A percentile compares a stretch with the other conserved stretches of the same genome.
These are phyloP conservation scores for Chauna torquata DNA, from an alignment of 2,113 vertebrate species.

Conservation along the genomic window DNA sequence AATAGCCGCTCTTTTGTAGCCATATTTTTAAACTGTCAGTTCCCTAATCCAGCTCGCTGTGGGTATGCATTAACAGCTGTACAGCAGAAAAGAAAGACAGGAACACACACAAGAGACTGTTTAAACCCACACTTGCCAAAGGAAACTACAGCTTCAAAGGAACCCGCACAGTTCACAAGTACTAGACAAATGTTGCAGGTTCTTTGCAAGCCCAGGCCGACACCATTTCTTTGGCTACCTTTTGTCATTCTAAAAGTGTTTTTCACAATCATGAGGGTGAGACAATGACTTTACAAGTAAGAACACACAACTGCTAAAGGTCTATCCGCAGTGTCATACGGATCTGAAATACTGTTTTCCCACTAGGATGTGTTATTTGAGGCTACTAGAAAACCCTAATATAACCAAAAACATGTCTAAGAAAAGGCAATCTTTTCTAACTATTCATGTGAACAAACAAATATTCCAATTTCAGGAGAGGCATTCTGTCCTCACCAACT, in stretches of 20 bases:
- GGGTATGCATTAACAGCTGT: not conserved
- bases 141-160: not conserved
- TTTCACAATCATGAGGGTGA: accelerated
- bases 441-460: not conserved
- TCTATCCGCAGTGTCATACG: not conserved
- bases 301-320: not conserved
- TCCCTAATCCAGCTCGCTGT: not conserved
- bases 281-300: not conserved
- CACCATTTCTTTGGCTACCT: not conserved
- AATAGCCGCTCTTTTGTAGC: not conserved
- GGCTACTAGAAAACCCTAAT: not conserved
- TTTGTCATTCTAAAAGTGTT: not conserved
- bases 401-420: not conserved
- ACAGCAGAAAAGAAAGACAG: not conserved
- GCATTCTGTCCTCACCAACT: conserved; percentile 76
- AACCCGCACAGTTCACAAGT: not conserved
- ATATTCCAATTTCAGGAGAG: not conserved
- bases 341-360: not conserved
- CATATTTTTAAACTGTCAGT: not conserved
- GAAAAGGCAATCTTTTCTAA: not conserved
- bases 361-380: not conserved
- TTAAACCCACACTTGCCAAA: not conserved
- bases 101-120: not conserved
- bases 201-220: not conserved
- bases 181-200: not conserved